A percentile compares a stretch with the other conserved stretches of the same genome.
phyloP scores from a whole-genome alignment of 1,140 invertebrate species.

The Eubasilissa regina region DNA sequence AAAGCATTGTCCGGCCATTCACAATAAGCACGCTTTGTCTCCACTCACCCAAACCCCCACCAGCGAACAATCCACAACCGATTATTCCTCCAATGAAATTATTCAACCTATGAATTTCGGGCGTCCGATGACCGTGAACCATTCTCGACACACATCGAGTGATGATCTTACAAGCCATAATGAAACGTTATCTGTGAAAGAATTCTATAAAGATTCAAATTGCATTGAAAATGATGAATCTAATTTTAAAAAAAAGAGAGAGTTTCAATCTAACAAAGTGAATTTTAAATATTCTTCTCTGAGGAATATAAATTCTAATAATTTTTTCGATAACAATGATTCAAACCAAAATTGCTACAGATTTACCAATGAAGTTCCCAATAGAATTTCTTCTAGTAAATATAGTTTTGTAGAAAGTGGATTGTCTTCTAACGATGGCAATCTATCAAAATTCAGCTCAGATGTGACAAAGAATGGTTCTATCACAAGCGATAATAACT shows the following conservation, averaged over 20 bases:
- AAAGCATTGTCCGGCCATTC: constrained; percentile 69
- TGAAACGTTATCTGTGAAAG: too few species aligned
- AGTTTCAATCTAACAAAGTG: too few species aligned
- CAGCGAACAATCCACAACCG: constrained; percentile 66
- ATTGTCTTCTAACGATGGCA: background rate
- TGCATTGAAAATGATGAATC: too few species aligned
- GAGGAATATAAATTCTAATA: too few species aligned
- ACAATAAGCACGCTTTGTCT: constrained; percentile 63
- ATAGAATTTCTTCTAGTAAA: too few species aligned
- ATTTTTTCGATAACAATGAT: too few species aligned
- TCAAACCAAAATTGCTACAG: too few species aligned
- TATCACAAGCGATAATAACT: background rate
- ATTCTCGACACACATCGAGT: constrained; percentile 55
- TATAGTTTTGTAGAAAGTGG: too few species aligned
- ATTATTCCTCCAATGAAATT: constrained; percentile 65
- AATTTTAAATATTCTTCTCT: too few species aligned
- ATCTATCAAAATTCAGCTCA: constrained; percentile 2
- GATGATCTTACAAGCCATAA: constrained; percentile 41
- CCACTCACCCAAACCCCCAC: constrained; percentile 61
- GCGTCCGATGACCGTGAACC: constrained; percentile 56
- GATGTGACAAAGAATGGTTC: constrained; percentile 4
- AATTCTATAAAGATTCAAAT: too few species aligned
- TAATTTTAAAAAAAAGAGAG: too few species aligned
- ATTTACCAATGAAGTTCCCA: too few species aligned
- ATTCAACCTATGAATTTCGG: constrained; percentile 63